Evolutionary conservation across 2,888 invertebrate species (phyloP).

Genomic region (Agriopis marginaria): DNA sequence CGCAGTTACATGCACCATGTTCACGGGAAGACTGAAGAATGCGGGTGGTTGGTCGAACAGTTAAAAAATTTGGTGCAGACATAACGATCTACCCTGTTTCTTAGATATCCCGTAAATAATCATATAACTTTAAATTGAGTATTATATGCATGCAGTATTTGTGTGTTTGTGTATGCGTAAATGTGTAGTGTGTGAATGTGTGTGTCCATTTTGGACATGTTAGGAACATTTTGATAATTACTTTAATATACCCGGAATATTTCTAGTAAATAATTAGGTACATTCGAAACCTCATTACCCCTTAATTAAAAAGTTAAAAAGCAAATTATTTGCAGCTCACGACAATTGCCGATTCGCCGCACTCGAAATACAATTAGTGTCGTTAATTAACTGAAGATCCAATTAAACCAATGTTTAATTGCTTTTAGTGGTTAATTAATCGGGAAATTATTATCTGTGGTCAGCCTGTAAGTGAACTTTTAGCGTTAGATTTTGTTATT

Average conservation of each 20-base stretch:
- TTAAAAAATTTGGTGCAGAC: no score
- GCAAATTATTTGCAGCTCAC: constrained; percentile 39
- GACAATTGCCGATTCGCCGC: constrained; percentile 54
- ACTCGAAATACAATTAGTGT: constrained; percentile 61
- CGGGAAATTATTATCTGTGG: constrained; percentile 43
- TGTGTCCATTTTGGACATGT: no score
- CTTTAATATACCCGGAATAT: constrained; percentile 8
- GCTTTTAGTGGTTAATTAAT: constrained; percentile 67
- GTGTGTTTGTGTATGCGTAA: no score
- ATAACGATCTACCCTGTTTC: no score
- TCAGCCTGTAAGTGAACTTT: constrained; percentile 19
- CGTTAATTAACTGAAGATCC: constrained; percentile 64
- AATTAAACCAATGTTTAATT: constrained; percentile 73
- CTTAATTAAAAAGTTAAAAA: constrained; percentile 35
- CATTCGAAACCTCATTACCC: constrained; percentile 22
- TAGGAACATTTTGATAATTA: neutral
- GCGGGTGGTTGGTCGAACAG: no score
- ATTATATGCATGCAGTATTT: no score
- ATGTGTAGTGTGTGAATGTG: no score
- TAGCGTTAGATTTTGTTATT: constrained; percentile 20
- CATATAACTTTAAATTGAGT: no score
- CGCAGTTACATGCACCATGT: no score
- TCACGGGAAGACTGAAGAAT: no score
- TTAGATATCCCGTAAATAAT: no score
- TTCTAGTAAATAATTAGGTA: constrained; percentile 7